These are phyloP conservation scores for Galbula dea DNA, from an alignment of 2,113 vertebrate species.

Conservation along the genomic window DNA sequence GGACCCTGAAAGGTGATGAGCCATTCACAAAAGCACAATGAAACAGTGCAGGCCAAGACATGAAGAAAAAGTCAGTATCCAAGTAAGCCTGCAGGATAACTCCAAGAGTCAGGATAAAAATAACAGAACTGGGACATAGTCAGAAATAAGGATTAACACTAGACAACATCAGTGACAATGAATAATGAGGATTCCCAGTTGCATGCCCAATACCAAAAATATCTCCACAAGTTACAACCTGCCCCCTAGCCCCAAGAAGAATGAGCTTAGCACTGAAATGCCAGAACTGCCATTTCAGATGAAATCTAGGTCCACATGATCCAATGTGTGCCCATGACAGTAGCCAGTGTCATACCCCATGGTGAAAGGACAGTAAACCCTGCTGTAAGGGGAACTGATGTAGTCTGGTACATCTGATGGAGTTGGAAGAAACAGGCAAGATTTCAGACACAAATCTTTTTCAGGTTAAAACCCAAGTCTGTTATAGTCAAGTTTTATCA, in stretches of 20 bases:
- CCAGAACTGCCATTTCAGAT: background rate
- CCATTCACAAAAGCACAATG: background rate
- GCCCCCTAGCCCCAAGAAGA: background rate
- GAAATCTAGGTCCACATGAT: background rate
- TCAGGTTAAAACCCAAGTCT: background rate
- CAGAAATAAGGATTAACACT: background rate
- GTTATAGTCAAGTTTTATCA: background rate
- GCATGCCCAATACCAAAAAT: background rate
- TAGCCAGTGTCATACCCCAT: background rate
- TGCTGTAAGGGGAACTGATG: background rate
- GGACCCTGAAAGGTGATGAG: background rate
- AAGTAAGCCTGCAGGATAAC: slow-evolving; percentile 3
- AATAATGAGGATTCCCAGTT: background rate
- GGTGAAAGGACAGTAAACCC: background rate
- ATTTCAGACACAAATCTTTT: background rate
- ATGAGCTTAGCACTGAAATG: background rate
- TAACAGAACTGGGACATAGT: background rate
- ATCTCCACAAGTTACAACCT: background rate
- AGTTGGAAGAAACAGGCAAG: background rate
- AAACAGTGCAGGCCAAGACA: background rate
- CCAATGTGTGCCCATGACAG: background rate
- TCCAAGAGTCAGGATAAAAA: background rate
- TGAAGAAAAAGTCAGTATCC: background rate
- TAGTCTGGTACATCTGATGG: background rate
- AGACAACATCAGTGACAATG: background rate